Conservation (phyloP, 2,888 invertebrate species). For the Limnephilus rhombicus region DNA sequence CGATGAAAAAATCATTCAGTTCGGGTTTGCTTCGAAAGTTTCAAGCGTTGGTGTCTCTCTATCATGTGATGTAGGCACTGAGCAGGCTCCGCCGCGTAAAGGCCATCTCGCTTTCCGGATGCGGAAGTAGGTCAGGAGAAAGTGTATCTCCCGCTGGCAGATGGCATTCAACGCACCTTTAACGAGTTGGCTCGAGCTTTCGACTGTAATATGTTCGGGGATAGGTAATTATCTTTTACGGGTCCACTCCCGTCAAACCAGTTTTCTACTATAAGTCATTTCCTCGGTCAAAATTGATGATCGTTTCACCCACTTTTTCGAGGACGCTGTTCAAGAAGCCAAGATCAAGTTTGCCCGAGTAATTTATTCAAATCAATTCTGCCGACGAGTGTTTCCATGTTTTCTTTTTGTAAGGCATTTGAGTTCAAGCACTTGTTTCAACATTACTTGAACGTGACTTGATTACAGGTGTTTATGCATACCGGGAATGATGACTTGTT, state of each 20-base stretch:
- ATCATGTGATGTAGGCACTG: neutral
- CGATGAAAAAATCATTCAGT: slow-evolving; percentile 39
- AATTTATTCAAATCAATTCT: slow-evolving; percentile 33
- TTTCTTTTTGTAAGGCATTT: slow-evolving; percentile 20
- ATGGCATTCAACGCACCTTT: neutral
- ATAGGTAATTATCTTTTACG: slow-evolving; percentile 18
- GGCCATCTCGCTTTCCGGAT: slow-evolving; percentile 35
- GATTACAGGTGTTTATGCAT: slow-evolving; percentile 13
- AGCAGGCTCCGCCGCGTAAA: neutral
- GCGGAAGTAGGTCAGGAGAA: slow-evolving; percentile 61
- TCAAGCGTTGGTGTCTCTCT: slow-evolving; percentile 27
- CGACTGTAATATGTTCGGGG: slow-evolving; percentile 14
- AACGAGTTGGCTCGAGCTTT: neutral
- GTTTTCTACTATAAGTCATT: neutral
- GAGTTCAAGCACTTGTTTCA: slow-evolving; percentile 21
- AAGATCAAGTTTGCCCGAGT: neutral
- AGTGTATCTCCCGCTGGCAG: slow-evolving; percentile 56
- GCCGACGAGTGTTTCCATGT: neutral
- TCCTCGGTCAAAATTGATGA: slow-evolving; percentile 22
- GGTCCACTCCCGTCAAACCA: slow-evolving; percentile 31
- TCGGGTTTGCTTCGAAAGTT: slow-evolving; percentile 46
- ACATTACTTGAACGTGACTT: neutral
- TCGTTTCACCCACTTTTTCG: slow-evolving; percentile 33
- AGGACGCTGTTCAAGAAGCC: neutral
- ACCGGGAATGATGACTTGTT: neutral